These are phyloP conservation scores for Urocyon cinereoargenteus DNA, from an alignment of 2,797 vertebrate species.

Conservation along the genomic window DNA sequence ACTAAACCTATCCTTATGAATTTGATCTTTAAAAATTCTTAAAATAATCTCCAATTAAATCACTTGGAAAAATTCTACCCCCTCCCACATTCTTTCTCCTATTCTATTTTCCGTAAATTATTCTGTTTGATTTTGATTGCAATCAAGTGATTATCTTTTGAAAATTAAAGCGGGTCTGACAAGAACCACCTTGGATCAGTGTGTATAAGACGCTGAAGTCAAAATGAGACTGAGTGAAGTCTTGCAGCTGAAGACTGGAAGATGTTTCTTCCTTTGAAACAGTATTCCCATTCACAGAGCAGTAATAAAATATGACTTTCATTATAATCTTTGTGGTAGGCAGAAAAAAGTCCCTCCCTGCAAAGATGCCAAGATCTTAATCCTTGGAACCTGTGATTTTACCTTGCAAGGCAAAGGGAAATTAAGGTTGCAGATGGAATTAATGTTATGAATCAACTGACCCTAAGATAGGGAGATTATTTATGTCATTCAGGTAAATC, in stretches of 20 bases:
- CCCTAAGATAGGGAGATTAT: background rate
- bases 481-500: background rate
- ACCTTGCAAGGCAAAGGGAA: background rate
- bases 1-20: slow-evolving; percentile 57
- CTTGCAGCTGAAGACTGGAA: background rate
- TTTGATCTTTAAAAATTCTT: slow-evolving; percentile 73
- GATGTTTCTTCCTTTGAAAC: background rate
- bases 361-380: background rate
- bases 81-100: slow-evolving; percentile 62
- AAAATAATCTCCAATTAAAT: slow-evolving; percentile 78
- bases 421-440: background rate
- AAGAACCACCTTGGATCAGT: slow-evolving; percentile 59
- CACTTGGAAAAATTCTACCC: slow-evolving; percentile 55
- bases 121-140: slow-evolving; percentile 73
- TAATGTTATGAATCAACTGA: background rate
- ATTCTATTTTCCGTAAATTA: slow-evolving; percentile 66
- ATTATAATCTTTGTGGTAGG: background rate
- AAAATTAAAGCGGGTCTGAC: slow-evolving; percentile 68
- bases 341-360: background rate
- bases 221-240: background rate
- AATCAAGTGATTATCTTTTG: slow-evolving; percentile 68
- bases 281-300: background rate
- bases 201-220: background rate
- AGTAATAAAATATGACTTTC: background rate
- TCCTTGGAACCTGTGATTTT: background rate